These are phyloP conservation scores for Tetrapedia diversipes DNA, from an alignment of 2,888 invertebrate species.

Conservation along the genomic window DNA sequence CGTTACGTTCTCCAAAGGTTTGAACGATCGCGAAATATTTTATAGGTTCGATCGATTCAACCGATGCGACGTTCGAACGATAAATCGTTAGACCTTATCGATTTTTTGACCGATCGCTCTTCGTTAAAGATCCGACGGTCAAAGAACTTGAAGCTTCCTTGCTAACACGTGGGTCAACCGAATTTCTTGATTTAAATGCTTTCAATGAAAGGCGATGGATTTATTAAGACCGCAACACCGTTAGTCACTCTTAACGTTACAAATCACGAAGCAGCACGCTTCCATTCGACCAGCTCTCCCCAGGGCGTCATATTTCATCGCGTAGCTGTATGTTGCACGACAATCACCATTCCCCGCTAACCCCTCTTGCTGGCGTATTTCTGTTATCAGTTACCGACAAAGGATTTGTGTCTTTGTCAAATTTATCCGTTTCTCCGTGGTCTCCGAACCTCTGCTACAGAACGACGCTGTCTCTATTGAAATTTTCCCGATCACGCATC, in stretches of 20 bases:
- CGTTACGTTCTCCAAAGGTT: slow-evolving; percentile 11
- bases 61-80: neutral
- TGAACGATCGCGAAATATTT: slow-evolving; percentile 20
- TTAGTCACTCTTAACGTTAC: slow-evolving; percentile 27
- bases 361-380: slow-evolving; percentile 13
- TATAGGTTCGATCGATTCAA: neutral
- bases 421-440: slow-evolving; percentile 16
- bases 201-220: slow-evolving; percentile 20
- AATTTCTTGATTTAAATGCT: slow-evolving; percentile 8
- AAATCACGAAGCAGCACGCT: slow-evolving; percentile 30
- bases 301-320: slow-evolving; percentile 30
- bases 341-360: slow-evolving; percentile 17
- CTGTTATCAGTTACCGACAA: slow-evolving; percentile 24
- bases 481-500: neutral
- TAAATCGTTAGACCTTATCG: neutral
- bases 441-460: neutral
- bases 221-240: slow-evolving; percentile 31
- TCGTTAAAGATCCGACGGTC: neutral
- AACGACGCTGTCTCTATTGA: slow-evolving; percentile 7
- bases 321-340: slow-evolving; percentile 2
- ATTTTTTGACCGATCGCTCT: neutral
- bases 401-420: slow-evolving; percentile 42
- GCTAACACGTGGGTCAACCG: neutral
- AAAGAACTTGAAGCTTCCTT: neutral
- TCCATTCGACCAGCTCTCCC: slow-evolving; percentile 6